Evolutionary conservation across 2,113 vertebrate species (phyloP), one percentile per base, ranked within the genome.

Genomic region (Pampusana beccarii): DNA sequence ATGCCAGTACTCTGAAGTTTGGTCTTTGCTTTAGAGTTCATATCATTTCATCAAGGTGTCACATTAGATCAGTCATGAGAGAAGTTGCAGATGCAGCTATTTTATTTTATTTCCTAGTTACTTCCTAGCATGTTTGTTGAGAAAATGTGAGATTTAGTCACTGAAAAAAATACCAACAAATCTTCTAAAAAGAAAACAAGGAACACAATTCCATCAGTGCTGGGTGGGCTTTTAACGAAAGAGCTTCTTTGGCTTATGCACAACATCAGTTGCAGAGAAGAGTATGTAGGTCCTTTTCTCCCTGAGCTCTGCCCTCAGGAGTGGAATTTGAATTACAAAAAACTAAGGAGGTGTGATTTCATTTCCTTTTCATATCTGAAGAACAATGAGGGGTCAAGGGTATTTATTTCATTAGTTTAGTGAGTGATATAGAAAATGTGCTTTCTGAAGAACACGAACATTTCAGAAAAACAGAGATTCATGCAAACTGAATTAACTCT

Each of bases 401-500:
- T 66, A 40, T 94, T 95, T 82, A 61, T 92, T 94, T 92, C 94
- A 83, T 94, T 94, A 88, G 14, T 46, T 93, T 85, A 88, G 66
- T 48, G 67, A 83, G 20, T 58, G 20, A 50, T 77, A 80, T 5
- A 88, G 79, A 96, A 90, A 91, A 80, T 80, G 36, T 73, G 54
- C 36, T 94, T 86, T 93, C 28, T 38, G 34, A 95, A 88, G 81
- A 83, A 70, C 56, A 83, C 0, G 29, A 80, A 46, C 29, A 86
- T 34, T 60, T 60, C 54, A 85, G 60, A 86, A 90, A 87, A 90
- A 57, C 50, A 94, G 38, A 92, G 80, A 77, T 58, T 54, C 48
- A 38, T 77, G 44, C 53, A 91, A 77, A 62, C 23, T 24, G 28
- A 93, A 92, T 64, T 31, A 90, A 80, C 2, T 23, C 11, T 70